Percentiles rank a stretch among this genome's conserved stretches.
Conservation (phyloP, 2,797 vertebrate genomes). For the Triplophysa bombifrons region DNA sequence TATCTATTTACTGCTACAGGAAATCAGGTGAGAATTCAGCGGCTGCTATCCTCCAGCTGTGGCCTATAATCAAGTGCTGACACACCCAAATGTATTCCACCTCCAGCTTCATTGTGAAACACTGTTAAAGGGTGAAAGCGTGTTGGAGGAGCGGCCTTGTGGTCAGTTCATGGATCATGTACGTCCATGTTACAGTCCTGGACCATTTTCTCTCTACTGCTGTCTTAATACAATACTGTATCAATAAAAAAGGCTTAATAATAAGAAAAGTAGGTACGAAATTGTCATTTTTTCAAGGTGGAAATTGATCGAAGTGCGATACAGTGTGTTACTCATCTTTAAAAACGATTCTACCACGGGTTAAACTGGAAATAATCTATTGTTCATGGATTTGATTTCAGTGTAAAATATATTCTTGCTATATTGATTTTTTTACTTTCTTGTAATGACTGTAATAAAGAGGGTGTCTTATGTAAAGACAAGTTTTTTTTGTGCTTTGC, state of each 20-base stretch:
- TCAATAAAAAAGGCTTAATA: not conserved
- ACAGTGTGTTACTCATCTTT: not conserved
- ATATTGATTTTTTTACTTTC: not conserved
- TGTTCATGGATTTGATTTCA: not conserved
- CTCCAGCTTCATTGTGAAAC: not conserved
- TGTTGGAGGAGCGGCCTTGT: not conserved
- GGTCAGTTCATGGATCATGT: not conserved
- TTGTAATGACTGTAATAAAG: not conserved
- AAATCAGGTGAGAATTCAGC: conserved; percentile 72
- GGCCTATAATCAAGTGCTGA: conserved; percentile 24
- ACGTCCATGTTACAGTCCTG: too few relatives aligned
- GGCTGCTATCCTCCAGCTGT: conserved; percentile 58
- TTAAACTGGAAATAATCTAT: not conserved
- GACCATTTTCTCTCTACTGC: too few relatives aligned
- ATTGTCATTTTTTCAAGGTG: not conserved
- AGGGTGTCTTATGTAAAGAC: not conserved
- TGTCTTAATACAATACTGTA: too few relatives aligned
- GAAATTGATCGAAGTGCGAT: not conserved
- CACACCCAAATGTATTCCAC: conserved; percentile 14
- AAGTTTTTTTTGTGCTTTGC: not conserved
- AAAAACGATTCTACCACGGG: not conserved
- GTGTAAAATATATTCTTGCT: not conserved
- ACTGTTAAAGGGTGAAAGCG: not conserved
- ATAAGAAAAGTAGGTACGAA: not conserved
- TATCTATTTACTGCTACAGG: conserved; percentile 77